A percentile compares a stretch with the other conserved stretches of the same genome.
Conservation (phyloP, 2,797 vertebrate species). For the Emys orbicularis region DNA sequence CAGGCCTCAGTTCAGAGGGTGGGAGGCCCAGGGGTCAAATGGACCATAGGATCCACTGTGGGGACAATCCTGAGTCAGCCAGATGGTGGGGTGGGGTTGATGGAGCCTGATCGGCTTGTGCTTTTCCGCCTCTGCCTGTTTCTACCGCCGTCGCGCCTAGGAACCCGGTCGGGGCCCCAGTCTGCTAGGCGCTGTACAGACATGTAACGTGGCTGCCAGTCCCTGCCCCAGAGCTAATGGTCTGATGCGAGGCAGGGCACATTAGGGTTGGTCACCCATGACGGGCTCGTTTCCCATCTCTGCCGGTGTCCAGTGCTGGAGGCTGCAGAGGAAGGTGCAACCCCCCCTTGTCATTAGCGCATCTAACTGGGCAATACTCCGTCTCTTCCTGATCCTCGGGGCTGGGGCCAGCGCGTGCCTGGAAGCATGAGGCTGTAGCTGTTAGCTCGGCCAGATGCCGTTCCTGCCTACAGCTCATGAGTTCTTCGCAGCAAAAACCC, state of each 20-base stretch:
- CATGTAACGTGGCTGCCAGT: not conserved
- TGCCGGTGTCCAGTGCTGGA: not conserved
- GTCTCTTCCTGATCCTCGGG: not conserved
- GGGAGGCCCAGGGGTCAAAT: not conserved
- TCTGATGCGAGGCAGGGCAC: too few species aligned
- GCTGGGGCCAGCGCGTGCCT: too few species aligned
- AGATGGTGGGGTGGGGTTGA: not conserved
- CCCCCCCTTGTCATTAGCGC: not conserved
- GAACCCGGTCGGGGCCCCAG: accelerated
- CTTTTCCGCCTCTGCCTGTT: not conserved
- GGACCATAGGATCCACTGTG: not conserved
- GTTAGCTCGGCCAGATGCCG: not conserved
- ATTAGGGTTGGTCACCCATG: not conserved
- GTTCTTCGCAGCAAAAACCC: not conserved
- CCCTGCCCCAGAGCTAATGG: not conserved
- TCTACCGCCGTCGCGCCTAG: not conserved
- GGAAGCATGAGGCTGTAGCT: too few species aligned
- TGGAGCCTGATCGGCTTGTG: not conserved
- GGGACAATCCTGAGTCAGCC: not conserved
- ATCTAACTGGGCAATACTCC: not conserved
- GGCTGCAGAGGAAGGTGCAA: not conserved
- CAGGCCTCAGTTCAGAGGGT: not conserved
- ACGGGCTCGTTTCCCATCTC: not conserved
- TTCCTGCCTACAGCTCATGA: too few species aligned
- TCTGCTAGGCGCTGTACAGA: not conserved